Percentiles rank a stretch among this genome's conserved stretches.
Evolutionary conservation across 2,888 invertebrate genomes (phyloP).

Genomic region (Habrosyne pyritoides): DNA sequence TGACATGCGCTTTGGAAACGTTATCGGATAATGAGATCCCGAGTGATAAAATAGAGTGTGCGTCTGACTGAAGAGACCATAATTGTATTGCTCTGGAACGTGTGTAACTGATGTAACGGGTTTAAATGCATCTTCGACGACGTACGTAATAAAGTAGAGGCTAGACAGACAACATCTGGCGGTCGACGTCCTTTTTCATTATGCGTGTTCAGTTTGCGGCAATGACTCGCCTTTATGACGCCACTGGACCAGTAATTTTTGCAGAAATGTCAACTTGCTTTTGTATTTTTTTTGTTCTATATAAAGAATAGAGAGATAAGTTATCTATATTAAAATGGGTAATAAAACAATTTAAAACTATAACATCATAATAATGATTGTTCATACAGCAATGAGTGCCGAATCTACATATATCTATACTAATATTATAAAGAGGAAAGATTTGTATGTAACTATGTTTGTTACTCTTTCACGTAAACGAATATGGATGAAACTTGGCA

Average conservation of each 20-base stretch:
- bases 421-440: too few relatives aligned
- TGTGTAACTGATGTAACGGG: not conserved
- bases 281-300: too few relatives aligned
- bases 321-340: not conserved
- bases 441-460: too few relatives aligned
- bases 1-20: slow-evolving; percentile 13
- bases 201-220: not conserved
- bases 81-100: not conserved
- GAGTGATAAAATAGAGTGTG: slow-evolving; percentile 13
- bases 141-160: not conserved
- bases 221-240: not conserved
- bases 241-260: not conserved
- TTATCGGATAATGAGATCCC: slow-evolving; percentile 20
- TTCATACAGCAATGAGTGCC: too few relatives aligned
- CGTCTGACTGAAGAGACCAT: not conserved
- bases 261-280: not conserved
- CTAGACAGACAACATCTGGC: not conserved
- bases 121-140: not conserved
- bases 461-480: too few relatives aligned
- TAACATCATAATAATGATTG: too few relatives aligned
- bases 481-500: too few relatives aligned
- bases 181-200: not conserved
- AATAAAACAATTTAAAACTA: too few relatives aligned
- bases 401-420: too few relatives aligned
- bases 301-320: too few relatives aligned